Base-by-base conservation (phyloP, 2,797 vertebrate species). In the Chaetophractus vellerosus region DNA sequence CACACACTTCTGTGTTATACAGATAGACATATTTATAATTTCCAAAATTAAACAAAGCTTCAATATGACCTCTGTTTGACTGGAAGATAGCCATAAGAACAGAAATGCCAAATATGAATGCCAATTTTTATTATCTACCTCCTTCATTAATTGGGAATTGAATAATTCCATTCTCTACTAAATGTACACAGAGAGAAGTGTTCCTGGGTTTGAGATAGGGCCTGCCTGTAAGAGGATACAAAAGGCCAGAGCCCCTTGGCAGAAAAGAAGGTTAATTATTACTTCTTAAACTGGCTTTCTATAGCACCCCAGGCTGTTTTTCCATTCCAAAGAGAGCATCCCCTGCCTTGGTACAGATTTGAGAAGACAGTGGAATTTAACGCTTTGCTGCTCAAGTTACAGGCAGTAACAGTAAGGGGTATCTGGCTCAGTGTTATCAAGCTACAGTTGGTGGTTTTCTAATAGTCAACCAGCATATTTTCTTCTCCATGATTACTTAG, bases 1-100 rank as follows among this genome's bases (percentile, higher is more conserved):
- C 21, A 85, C 33, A 78, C 23, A 84, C 15, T 76, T 9, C 26
- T 33, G 68, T 72, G 72, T 33, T 21, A 64, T 19, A 68, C 28
- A 31, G 26, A 38, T 6, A 69, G 3, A 69, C n/a, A 61, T 26
- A 26, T 10, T 9, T 18, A 11, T 45, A 41, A 61, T 68, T 88
- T 63, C 41, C 38, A 26, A 93, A 87, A 92, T 72, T 66, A 85
- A 95, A 31, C 38, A 93, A 66, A 74, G 24, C 68, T 89, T 96
- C 41, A 90, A 59, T 63, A 55, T 83, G 48, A 92, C 5, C 24
- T 85, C 59, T 93, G 28, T 69, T 68, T 71, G 61, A 86, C 48
- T 93, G 15, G 21, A 87, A 91, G 52, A 87, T 21, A 94, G 48
- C 31, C 19, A 87, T 8, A 87, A 88, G 59, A 91, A 94, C 7